phyloP scores from a whole-genome alignment of 2,888 invertebrate genomes.

The Amiota mariae region DNA sequence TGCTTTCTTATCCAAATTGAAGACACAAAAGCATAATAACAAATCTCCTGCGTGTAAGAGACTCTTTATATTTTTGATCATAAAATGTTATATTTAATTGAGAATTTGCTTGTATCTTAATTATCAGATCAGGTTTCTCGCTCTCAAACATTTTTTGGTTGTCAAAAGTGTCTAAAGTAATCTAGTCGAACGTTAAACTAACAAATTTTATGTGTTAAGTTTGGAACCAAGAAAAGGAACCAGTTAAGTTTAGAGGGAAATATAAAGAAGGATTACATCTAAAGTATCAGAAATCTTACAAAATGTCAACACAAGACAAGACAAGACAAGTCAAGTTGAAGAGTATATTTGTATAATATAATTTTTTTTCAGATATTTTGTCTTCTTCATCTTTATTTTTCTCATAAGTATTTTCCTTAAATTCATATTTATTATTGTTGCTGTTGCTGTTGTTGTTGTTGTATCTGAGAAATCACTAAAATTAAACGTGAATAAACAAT shows the following conservation, averaged over 20 bases:
- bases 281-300: no score
- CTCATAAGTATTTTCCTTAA: neutral
- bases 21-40: no score
- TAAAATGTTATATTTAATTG: slow-evolving; percentile 60
- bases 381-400: neutral
- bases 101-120: slow-evolving; percentile 53
- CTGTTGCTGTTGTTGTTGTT: no score
- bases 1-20: slow-evolving; percentile 12
- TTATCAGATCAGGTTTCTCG: slow-evolving; percentile 38
- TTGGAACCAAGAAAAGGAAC: no score
- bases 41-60: no score
- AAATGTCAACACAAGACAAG: no score
- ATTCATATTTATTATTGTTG: neutral
- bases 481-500: slow-evolving; percentile 26
- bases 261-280: no score
- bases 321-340: neutral
- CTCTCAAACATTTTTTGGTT: slow-evolving; percentile 29
- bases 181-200: slow-evolving; percentile 52
- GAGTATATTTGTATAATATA: neutral
- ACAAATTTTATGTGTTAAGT: slow-evolving; percentile 51
- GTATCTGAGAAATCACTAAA: slow-evolving; percentile 13
- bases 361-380: neutral
- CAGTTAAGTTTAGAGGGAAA: no score
- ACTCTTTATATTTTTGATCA: slow-evolving; percentile 36
- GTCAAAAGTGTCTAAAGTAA: slow-evolving; percentile 28